Evolutionary conservation across 2,797 vertebrate genomes (phyloP).

Genomic region (Mus spretus): DNA sequence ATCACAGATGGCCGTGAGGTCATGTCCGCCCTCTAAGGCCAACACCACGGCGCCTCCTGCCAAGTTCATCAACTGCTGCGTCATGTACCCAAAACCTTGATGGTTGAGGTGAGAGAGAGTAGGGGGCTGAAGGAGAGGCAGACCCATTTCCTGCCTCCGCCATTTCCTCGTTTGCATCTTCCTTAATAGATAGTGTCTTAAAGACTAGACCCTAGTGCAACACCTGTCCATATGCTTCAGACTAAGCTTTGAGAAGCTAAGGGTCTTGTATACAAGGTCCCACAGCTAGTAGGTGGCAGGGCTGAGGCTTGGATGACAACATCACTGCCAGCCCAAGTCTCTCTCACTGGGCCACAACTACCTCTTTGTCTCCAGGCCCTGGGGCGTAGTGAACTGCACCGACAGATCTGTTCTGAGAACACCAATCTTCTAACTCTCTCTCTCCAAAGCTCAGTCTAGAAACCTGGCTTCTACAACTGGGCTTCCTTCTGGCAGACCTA

Average conservation of each 20-base stretch:
- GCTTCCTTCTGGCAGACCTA: background rate
- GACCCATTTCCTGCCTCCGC: background rate
- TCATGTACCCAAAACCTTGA: constrained; percentile 96
- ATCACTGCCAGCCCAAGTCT: background rate
- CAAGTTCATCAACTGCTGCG: constrained; percentile 95
- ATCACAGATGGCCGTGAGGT: constrained; percentile 98
- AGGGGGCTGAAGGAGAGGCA: fast-evolving
- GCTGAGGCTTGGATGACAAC: background rate
- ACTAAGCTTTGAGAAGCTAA: background rate
- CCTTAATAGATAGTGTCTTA: background rate
- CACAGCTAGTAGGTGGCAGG: background rate
- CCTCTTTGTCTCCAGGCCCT: background rate
- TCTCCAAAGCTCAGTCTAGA: background rate
- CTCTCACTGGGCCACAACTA: background rate
- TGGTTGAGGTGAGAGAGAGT: fast-evolving
- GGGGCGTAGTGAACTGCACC: too few relatives aligned
- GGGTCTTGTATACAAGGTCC: background rate
- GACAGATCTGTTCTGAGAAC: background rate
- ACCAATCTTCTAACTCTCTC: background rate
- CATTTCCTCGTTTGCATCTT: background rate
- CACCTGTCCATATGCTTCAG: background rate
- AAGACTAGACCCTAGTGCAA: fast-evolving
- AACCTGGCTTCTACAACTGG: background rate
- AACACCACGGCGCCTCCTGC: constrained; percentile 95
- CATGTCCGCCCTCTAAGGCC: constrained; percentile 96